Evolutionary conservation across 2,888 invertebrate species (phyloP).

Genomic region (Halocaridina rubra): DNA sequence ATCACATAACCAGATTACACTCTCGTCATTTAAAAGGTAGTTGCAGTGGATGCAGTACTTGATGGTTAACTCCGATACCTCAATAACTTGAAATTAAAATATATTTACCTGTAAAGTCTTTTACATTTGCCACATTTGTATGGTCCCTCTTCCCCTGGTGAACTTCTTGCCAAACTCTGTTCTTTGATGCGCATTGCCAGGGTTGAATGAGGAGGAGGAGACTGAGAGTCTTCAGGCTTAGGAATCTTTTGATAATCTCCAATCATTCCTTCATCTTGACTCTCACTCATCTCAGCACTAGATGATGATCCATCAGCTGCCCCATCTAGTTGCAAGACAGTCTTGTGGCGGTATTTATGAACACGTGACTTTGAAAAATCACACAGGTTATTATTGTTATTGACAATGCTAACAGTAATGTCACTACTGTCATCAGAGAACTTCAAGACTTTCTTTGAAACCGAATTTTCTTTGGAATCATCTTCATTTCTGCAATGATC

Average conservation of each 20-base stretch:
- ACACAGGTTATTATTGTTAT: slow-evolving; percentile 63
- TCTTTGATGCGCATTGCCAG: slow-evolving; percentile 72
- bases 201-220: slow-evolving; percentile 66
- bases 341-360: slow-evolving; percentile 59
- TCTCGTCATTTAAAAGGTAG: no score
- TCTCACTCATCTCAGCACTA: slow-evolving; percentile 69
- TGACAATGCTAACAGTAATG: slow-evolving; percentile 63
- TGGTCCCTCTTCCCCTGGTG: slow-evolving; percentile 75
- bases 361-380: slow-evolving; percentile 56
- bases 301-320: slow-evolving; percentile 71
- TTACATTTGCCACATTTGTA: slow-evolving; percentile 90
- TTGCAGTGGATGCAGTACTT: no score
- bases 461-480: slow-evolving; percentile 26
- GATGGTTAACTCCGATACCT: no score
- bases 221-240: slow-evolving; percentile 13
- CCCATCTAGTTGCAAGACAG: slow-evolving; percentile 73
- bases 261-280: slow-evolving; percentile 67
- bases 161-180: slow-evolving; percentile 68
- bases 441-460: slow-evolving; percentile 61
- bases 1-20: no score
- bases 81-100: no score
- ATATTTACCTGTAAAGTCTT: slow-evolving; percentile 70
- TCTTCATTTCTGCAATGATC: background rate
- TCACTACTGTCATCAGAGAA: slow-evolving; percentile 62
- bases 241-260: slow-evolving; percentile 69